Conservation (phyloP, 2,113 vertebrate species). For the Sceloporus tristichus region DNA sequence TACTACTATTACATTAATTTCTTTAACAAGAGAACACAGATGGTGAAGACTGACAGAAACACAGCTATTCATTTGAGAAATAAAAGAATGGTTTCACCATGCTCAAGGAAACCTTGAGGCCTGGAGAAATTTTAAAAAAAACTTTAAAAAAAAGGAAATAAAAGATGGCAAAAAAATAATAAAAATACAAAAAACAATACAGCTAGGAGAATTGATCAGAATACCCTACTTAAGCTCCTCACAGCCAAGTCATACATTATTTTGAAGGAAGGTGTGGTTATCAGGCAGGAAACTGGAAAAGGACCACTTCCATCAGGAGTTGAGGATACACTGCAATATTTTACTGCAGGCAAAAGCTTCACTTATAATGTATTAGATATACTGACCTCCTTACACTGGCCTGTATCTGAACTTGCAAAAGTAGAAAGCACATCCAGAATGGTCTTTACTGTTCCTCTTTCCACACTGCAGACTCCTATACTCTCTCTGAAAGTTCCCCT, state of each 20-base stretch:
- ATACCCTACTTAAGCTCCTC: not conserved
- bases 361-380: not conserved
- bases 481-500: no score
- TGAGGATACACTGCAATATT: not conserved
- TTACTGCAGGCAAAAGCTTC: not conserved
- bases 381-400: not conserved
- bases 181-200: not conserved
- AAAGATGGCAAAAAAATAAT: no score
- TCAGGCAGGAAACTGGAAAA: no score
- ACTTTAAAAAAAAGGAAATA: not conserved
- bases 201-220: not conserved
- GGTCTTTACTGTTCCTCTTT: no score
- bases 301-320: not conserved
- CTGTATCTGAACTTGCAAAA: no score
- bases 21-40: not conserved
- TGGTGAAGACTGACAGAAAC: not conserved
- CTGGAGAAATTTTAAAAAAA: not conserved
- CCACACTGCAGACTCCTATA: no score
- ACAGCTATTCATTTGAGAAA: not conserved
- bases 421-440: no score
- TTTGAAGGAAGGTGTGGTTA: no score
- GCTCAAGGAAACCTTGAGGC: not conserved
- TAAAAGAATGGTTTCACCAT: not conserved
- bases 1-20: not conserved
- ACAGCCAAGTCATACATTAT: no score